Base-by-base conservation (phyloP, 2,797 vertebrate genomes). In the Clarias platycephalus region DNA sequence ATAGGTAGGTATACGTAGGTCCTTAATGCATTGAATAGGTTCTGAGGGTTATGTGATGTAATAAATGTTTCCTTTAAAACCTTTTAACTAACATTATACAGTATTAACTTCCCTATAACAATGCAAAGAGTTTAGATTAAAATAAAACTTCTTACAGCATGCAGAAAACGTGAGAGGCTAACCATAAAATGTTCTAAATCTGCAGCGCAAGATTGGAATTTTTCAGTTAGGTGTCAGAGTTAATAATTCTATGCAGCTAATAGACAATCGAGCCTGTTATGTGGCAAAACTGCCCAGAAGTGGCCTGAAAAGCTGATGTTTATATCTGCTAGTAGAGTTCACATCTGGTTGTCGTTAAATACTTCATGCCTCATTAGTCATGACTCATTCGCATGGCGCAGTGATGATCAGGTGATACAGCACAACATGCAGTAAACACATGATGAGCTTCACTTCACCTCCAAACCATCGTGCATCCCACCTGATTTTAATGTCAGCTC, bases 401-500 rank as follows among this genome's bases (percentile, higher is more conserved):
- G 40, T 78, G 63, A 88, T 85, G 88, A 71, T 85, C 83, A 92
- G 58, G 87, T 91, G 89, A 92, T 88, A 92, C 88, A 91, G 71
- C 89, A 92, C 90, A 90, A 86, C 93, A 94, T 94, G 94, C 93
- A 92, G 87, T 87, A 82, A 90, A 76, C 66, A 86, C 76, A 87
- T 85, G 37, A 74, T 22, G 49, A 85, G 60, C 24, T 44, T 81
- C 85, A 91, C 76, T 83, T 85, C 88, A 83, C 90, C 83, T 86
- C 90, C 93, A 91, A 93, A 95, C 93, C 90, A 92, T 90, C 57
- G 86, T 89, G 82, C 82, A 90, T 91, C 87, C 91, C 92, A 91
- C 89, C 89, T 93, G 91, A 87, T 80, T 89, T 89, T 89, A 92
- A 89, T 86, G 90, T 90, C 85, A 90, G 62, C 90, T 92, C 91